phyloP scores from a whole-genome alignment of 2,113 vertebrate genomes.

The Perca schrenkii region DNA sequence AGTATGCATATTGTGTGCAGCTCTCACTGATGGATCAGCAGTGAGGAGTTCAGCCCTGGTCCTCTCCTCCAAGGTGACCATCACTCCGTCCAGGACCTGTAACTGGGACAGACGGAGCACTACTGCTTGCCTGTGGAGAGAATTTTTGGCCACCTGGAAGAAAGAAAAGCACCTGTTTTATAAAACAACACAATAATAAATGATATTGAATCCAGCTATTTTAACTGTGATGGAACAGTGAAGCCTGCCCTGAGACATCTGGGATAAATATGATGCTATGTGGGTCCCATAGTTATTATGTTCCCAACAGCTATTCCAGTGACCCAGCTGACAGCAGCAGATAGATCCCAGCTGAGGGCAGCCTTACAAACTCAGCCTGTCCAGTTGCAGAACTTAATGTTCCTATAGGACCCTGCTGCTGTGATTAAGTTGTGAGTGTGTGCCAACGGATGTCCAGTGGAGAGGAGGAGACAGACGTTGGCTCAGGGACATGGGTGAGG shows the following conservation, averaged over 20 bases:
- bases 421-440: conserved; percentile 22
- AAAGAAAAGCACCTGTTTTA: conserved; percentile 22
- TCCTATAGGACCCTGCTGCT: conserved; percentile 61
- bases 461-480: conserved; percentile 45
- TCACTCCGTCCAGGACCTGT: conserved; percentile 88
- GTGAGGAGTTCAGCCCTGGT: conserved; percentile 85
- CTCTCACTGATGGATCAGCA: conserved; percentile 83
- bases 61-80: conserved; percentile 86
- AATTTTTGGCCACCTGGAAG: conserved; percentile 84
- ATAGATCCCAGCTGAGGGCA: conserved; percentile 64
- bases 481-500: conserved; percentile 57
- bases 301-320: conserved; percentile 42
- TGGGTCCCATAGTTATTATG: conserved; percentile 24
- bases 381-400: conserved; percentile 44
- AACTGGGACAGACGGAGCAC: conserved; percentile 84
- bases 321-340: conserved; percentile 67
- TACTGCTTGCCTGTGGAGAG: conserved; percentile 82
- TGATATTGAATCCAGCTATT: not conserved
- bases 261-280: conserved; percentile 51
- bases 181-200: conserved; percentile 1
- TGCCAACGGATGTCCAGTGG: conserved; percentile 54
- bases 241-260: conserved; percentile 41
- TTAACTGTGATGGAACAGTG: not conserved
- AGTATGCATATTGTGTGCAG: conserved; percentile 2
- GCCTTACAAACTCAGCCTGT: conserved; percentile 44